phyloP scores from a whole-genome alignment of 92 coral and sea anemone genomes.

The Bergia puertoricense region DNA sequence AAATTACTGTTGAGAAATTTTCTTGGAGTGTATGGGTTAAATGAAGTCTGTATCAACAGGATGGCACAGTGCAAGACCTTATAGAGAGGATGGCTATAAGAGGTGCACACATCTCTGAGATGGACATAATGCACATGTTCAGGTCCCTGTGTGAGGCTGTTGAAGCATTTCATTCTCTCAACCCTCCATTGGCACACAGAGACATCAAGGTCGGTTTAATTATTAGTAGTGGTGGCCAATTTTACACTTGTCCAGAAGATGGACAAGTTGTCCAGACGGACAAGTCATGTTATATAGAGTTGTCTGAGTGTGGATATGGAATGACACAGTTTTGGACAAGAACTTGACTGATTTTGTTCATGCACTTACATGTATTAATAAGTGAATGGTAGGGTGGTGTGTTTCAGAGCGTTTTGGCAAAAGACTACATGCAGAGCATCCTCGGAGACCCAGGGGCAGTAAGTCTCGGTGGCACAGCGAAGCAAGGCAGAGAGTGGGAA shows the following conservation, averaged over 20 bases:
- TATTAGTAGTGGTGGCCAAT: background rate
- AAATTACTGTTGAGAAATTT: too few relatives aligned
- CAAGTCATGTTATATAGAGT: too few relatives aligned
- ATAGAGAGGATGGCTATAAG: constrained; percentile 72
- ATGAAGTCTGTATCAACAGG: constrained; percentile 47
- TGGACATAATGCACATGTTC: constrained; percentile 88
- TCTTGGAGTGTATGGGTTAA: background rate
- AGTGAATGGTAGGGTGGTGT: too few relatives aligned
- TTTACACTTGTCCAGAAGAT: background rate
- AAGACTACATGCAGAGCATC: too few relatives aligned
- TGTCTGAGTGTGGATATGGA: background rate
- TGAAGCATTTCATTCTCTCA: constrained; percentile 76
- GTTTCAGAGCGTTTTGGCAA: too few relatives aligned
- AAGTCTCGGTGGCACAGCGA: too few relatives aligned
- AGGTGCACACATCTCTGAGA: constrained; percentile 75
- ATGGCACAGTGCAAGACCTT: constrained; percentile 97
- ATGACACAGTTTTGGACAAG: background rate
- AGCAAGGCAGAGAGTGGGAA: too few relatives aligned
- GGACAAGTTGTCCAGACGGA: background rate
- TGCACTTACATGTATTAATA: too few relatives aligned
- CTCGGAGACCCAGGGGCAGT: too few relatives aligned
- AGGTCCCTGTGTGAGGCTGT: constrained; percentile 92
- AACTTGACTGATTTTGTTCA: background rate
- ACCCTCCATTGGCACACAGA: constrained; percentile 95
- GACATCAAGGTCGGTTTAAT: constrained; percentile 83